Conservation (phyloP, 2,888 invertebrate species). For the Isoperla grammatica region DNA sequence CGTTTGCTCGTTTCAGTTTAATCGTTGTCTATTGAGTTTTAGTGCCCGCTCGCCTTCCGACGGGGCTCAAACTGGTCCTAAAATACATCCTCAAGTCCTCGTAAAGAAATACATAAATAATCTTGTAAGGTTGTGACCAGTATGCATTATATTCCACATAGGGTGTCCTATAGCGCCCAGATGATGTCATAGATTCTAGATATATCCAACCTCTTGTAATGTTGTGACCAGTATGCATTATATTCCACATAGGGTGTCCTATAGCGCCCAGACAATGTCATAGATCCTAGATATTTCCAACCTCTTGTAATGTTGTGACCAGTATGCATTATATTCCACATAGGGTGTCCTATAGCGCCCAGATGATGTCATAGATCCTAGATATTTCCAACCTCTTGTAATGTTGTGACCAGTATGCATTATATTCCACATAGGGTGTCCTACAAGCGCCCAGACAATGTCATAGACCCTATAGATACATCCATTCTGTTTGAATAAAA, state of each 20-base stretch:
- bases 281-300: no score
- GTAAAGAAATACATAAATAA: slow-evolving; percentile 9
- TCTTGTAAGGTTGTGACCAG: slow-evolving; percentile 3
- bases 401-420: slow-evolving; percentile 13
- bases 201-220: no score
- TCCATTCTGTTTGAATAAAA: no score
- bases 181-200: no score
- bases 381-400: not conserved
- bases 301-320: no score
- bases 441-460: not conserved
- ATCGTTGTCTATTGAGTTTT: no score
- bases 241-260: not conserved
- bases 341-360: not conserved
- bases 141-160: slow-evolving; percentile 2
- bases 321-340: slow-evolving; percentile 2
- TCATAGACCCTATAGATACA: no score
- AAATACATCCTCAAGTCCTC: not conserved
- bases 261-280: no score
- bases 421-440: not conserved
- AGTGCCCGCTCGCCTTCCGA: no score
- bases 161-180: not conserved
- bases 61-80: not conserved
- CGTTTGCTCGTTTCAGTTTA: no score
- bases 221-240: slow-evolving; percentile 8
- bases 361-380: no score